phyloP scores from a whole-genome alignment of 92 coral and sea anemone species.

The Bergia sp. region DNA sequence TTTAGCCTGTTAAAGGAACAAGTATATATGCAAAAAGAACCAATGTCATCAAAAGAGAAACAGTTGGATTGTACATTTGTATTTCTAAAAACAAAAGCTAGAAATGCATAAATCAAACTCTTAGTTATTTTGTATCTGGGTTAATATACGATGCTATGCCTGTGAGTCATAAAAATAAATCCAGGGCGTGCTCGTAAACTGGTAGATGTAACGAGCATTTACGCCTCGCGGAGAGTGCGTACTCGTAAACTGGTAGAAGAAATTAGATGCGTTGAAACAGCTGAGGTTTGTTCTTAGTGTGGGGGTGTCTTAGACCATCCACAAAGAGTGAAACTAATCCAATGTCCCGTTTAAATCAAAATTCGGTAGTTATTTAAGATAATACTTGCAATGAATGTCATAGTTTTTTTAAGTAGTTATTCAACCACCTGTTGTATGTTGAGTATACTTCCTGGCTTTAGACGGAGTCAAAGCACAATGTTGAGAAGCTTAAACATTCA shows the following conservation, averaged over 20 bases:
- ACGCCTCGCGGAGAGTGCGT: no score
- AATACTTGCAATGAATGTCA: background rate
- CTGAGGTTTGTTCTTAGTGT: background rate
- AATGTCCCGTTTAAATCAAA: background rate
- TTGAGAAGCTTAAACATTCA: background rate
- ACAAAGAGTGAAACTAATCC: background rate
- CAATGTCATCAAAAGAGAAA: no score
- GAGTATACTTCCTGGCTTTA: background rate
- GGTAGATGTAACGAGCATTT: no score
- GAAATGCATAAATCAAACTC: background rate
- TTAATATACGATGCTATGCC: background rate
- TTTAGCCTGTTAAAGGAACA: background rate
- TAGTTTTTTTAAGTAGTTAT: background rate
- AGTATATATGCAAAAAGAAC: background rate
- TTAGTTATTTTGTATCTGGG: background rate
- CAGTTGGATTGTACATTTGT: background rate
- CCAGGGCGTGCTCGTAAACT: background rate
- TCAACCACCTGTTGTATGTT: constrained; percentile 4
- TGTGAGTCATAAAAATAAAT: background rate
- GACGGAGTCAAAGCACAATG: background rate
- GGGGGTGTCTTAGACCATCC: background rate
- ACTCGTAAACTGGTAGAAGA: background rate
- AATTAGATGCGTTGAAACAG: background rate
- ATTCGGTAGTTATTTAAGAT: background rate
- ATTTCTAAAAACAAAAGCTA: background rate